phyloP scores from a whole-genome alignment of 2,888 invertebrate species.

The Meandrusa payeni region DNA sequence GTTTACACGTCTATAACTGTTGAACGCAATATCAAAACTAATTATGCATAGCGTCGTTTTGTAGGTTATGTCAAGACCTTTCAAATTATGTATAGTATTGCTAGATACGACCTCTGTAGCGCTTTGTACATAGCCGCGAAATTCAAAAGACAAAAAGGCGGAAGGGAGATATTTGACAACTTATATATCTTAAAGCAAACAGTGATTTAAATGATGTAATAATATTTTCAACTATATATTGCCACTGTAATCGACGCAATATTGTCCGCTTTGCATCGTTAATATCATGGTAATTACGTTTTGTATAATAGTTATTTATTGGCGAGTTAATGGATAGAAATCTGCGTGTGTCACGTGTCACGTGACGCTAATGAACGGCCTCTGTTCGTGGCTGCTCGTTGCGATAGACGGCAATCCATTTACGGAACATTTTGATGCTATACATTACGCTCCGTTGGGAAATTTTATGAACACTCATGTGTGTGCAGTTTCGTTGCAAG shows the following conservation, averaged over 20 bases:
- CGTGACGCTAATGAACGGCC: constrained; percentile 17
- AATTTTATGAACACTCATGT: constrained; percentile 10
- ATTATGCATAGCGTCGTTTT: no score
- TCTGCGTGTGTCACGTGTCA: constrained; percentile 20
- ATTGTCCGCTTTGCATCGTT: neutral
- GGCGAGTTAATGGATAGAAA: constrained; percentile 9
- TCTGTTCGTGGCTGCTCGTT: constrained; percentile 15
- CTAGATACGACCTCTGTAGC: no score
- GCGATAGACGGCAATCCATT: constrained; percentile 17
- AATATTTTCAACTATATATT: no score
- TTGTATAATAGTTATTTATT: constrained; percentile 18
- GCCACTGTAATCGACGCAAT: neutral
- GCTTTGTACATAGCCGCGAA: no score
- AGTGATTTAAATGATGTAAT: no score
- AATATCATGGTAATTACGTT: constrained; percentile 8
- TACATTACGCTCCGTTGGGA: constrained; percentile 14
- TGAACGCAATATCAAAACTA: no score
- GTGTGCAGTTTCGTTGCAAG: neutral
- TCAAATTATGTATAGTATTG: no score
- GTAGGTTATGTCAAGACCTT: no score
- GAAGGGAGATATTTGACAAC: no score
- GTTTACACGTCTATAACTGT: no score
- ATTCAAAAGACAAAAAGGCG: no score
- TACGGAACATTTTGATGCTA: constrained; percentile 7
- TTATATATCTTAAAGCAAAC: no score